Evolutionary conservation across 2,797 vertebrate genomes (phyloP), one percentile per base, ranked within the genome.

Genomic region (Cirrhinus molitorella): DNA sequence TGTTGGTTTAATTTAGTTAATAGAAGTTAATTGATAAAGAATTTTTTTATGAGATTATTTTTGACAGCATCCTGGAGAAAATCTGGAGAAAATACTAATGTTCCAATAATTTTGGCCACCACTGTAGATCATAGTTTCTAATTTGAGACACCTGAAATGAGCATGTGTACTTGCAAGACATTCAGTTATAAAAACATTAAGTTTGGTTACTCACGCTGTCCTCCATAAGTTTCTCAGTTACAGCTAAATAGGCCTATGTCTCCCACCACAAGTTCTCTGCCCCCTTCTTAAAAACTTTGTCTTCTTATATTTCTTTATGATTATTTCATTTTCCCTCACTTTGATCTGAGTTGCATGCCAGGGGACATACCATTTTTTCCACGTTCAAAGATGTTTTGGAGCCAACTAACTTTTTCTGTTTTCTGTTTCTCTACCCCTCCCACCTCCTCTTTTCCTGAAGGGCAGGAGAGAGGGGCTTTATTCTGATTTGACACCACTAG

Each of bases 401-500:
- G 70, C 37, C 78, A 83, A 86, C 81, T 71, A 68, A 53, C 70
- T 89, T 85, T 85, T 75, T 85, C 85, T 85, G 25, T 80, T 87
- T 83, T 80, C 84, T 81, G 25, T 63, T 74, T 85, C 84, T 71
- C 57, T 63, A 8, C 53, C 75, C 81, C 73, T 80, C 70, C 70
- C 87, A 86, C 40, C 47, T 83, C 84, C 40, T 71, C 84, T 74
- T 85, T 80, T 88, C 80, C 88, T 89, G 79, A 51, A 75, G 34
- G 77, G 66, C 83, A 85, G 80, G 84, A 86, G 73, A 86, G 84
- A 88, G 68, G 51, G 16, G 86, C 80, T 92, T 87, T 87, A 87
- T 88, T 93, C 91, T 87, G 82, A 86, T 75, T 43, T 43, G 87
- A 87, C 89, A 89, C 70, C 80, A 77, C 49, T 78, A 80, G 66